Percentiles rank a stretch among this genome's conserved stretches.
Conservation (phyloP, 2,113 vertebrate genomes). For the Hepsetus odoe region DNA sequence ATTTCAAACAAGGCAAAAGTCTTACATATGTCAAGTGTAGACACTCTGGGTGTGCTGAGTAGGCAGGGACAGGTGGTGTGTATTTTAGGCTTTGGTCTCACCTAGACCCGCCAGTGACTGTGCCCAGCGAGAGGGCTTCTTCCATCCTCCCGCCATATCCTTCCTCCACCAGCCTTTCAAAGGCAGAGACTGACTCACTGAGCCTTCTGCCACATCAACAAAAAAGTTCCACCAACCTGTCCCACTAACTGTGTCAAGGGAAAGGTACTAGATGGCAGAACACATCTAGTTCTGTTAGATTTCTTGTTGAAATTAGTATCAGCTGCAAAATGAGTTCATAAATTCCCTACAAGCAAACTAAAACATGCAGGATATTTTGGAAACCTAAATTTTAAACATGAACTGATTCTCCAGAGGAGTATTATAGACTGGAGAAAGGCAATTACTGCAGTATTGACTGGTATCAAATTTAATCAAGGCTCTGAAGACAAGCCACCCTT, state of each 20-base stretch:
- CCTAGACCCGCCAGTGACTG: background rate
- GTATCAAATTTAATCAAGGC: slow-evolving; percentile 32
- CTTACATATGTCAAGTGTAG: background rate
- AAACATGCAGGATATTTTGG: background rate
- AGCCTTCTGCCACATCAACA: background rate
- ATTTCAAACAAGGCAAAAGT: background rate
- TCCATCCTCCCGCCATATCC: background rate
- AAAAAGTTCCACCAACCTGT: background rate
- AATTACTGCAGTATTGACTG: slow-evolving; percentile 20
- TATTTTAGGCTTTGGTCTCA: slow-evolving; percentile 29
- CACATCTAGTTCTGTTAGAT: background rate
- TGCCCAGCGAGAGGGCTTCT: background rate
- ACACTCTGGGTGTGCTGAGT: background rate
- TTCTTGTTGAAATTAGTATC: background rate
- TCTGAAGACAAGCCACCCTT: slow-evolving; percentile 12
- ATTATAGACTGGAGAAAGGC: slow-evolving; percentile 13
- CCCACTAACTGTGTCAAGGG: background rate
- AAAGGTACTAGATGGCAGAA: background rate
- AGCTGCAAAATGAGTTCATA: background rate
- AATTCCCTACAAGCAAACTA: background rate
- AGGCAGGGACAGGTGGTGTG: slow-evolving; percentile 27
- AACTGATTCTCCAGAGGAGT: background rate
- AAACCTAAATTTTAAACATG: background rate
- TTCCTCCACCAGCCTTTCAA: slow-evolving; percentile 8
- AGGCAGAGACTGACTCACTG: background rate